Conservation (phyloP, 2,888 invertebrate genomes). For the Eurytoma adleriae region DNA sequence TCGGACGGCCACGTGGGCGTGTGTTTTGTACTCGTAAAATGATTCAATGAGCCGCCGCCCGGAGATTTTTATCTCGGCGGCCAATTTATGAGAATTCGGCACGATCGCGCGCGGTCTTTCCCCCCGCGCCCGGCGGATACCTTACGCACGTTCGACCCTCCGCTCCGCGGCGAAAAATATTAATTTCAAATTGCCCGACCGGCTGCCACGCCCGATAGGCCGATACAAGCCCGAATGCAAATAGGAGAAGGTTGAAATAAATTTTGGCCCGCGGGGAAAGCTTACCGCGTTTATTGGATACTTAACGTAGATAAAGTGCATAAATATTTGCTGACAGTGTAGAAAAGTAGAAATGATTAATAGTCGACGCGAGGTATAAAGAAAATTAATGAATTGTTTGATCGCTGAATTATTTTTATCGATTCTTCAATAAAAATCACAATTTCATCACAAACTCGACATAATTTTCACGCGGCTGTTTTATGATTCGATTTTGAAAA, state of each 20-base stretch:
- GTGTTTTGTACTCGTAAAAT: slow-evolving; percentile 46
- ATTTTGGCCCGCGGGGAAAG: too few relatives aligned
- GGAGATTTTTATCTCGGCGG: slow-evolving; percentile 39
- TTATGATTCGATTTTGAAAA: background rate
- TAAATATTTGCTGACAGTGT: too few relatives aligned
- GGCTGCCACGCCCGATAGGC: too few relatives aligned
- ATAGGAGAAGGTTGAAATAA: background rate
- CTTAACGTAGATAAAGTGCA: too few relatives aligned
- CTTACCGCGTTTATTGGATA: background rate
- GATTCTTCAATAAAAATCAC: too few relatives aligned
- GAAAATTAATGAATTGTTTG: too few relatives aligned
- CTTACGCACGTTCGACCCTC: slow-evolving; percentile 19
- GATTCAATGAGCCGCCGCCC: slow-evolving; percentile 48
- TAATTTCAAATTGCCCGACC: slow-evolving; percentile 6
- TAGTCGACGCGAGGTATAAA: too few relatives aligned
- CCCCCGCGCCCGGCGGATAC: background rate
- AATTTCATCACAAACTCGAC: too few relatives aligned
- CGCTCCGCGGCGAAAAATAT: background rate
- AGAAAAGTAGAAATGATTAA: too few relatives aligned
- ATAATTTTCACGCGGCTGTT: too few relatives aligned
- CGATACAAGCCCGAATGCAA: background rate
- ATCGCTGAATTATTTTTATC: too few relatives aligned
- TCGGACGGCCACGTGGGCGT: background rate
- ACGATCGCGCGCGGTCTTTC: slow-evolving; percentile 20
- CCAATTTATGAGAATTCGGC: slow-evolving; percentile 52